These are phyloP conservation scores for Suncus etruscus DNA, from an alignment of 2,113 vertebrate species.

Conservation along the genomic window DNA sequence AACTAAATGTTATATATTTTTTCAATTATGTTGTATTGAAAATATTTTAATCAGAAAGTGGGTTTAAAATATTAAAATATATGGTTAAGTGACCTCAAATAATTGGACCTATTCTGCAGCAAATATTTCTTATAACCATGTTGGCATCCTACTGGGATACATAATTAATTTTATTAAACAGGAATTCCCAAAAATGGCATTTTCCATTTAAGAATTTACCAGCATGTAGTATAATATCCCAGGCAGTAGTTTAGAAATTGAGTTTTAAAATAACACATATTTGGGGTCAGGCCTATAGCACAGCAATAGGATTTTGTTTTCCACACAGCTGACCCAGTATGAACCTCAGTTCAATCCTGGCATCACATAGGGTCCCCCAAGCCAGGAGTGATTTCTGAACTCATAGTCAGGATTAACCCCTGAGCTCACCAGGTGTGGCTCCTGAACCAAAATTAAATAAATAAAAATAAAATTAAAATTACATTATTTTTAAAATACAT, in stretches of 20 bases:
- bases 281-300: too few species aligned
- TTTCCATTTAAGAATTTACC: neutral
- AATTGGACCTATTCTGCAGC: neutral
- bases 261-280: neutral
- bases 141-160: neutral
- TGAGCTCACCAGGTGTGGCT: too few species aligned
- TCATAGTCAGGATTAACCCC: too few species aligned
- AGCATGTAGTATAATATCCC: neutral
- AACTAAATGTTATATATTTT: neutral
- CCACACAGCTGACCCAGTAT: too few species aligned
- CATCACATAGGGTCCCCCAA: too few species aligned
- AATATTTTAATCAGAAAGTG: neutral
- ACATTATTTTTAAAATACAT: neutral
- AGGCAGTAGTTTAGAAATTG: neutral
- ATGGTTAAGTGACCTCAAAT: neutral
- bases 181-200: neutral
- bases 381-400: too few species aligned
- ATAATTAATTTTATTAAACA: slow-evolving; percentile 12
- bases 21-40: neutral
- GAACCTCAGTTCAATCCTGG: too few species aligned
- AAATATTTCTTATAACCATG: slow-evolving; percentile 13
- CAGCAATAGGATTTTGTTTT: too few species aligned
- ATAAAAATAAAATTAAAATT: too few species aligned
- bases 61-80: neutral
- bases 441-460: too few species aligned